Evolutionary conservation across 2,888 invertebrate species (phyloP).

Genomic region (Stenodema calcarata): DNA sequence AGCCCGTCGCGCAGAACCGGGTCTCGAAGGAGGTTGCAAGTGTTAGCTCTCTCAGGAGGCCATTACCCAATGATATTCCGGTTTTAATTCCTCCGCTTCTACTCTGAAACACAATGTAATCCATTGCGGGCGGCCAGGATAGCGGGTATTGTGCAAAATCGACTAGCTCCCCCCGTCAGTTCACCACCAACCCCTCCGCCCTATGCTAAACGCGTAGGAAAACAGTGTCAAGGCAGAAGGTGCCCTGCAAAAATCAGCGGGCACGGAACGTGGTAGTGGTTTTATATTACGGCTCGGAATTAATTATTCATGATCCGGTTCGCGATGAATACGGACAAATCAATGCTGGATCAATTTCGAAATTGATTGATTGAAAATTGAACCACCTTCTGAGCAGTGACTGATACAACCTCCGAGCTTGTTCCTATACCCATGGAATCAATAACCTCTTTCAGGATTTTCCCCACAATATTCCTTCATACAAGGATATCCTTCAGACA

Average conservation of each 20-base stretch:
- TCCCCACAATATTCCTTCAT: too few species aligned
- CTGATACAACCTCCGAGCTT: too few species aligned
- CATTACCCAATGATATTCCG: slow-evolving; percentile 30
- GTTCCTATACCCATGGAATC: too few species aligned
- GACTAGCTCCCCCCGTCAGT: background rate
- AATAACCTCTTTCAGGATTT: too few species aligned
- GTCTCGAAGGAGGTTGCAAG: background rate
- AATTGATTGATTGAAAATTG: too few species aligned
- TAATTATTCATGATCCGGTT: background rate
- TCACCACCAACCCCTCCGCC: too few species aligned
- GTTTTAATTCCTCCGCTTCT: slow-evolving; percentile 29
- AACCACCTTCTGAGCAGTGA: too few species aligned
- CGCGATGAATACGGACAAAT: background rate
- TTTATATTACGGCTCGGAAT: background rate
- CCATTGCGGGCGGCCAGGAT: background rate
- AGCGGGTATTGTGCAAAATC: slow-evolving; percentile 6
- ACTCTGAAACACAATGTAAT: slow-evolving; percentile 32
- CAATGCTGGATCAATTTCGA: too few species aligned
- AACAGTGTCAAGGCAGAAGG: background rate
- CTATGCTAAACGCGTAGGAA: background rate
- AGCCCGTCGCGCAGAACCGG: background rate
- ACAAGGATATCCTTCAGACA: too few species aligned
- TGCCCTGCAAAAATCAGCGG: background rate
- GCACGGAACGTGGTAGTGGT: background rate
- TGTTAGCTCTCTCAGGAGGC: background rate